Evolutionary conservation across 2,797 vertebrate species (phyloP).

Genomic region (Vultur gryphus): DNA sequence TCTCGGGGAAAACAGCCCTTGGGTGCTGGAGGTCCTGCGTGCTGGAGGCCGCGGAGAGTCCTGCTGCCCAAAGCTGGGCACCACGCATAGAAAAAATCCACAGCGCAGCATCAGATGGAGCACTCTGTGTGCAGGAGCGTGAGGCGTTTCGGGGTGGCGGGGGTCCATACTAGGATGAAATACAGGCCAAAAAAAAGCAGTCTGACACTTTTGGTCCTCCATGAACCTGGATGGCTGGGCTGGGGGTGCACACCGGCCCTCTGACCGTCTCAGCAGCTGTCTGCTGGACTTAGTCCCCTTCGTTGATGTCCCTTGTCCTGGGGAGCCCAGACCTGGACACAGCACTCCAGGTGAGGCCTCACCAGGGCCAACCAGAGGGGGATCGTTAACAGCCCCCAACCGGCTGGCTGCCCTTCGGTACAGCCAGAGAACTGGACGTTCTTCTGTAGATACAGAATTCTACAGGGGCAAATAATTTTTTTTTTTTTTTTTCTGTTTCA

Average conservation of each 20-base stretch:
- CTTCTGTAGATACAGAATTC: neutral
- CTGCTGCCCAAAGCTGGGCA: neutral
- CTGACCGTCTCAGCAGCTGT: too few species aligned
- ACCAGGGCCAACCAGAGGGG: neutral
- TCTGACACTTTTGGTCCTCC: neutral
- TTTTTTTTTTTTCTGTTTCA: neutral
- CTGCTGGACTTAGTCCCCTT: neutral
- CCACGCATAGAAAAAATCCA: too few species aligned
- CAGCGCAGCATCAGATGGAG: too few species aligned
- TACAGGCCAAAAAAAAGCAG: too few species aligned
- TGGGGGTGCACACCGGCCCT: rapidly evolving
- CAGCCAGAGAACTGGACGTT: neutral
- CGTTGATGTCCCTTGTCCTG: too few species aligned
- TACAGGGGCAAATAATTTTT: neutral
- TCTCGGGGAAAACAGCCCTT: too few species aligned
- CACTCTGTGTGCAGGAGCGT: neutral
- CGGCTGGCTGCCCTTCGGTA: neutral
- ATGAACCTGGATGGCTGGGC: neutral
- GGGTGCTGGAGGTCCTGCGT: neutral
- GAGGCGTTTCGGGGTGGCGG: too few species aligned
- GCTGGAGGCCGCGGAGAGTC: neutral
- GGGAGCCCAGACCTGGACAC: neutral
- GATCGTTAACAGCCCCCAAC: rapidly evolving
- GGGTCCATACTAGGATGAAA: neutral
- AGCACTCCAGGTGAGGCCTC: neutral